Percentiles rank a stretch among this genome's conserved stretches.
Evolutionary conservation across 2,113 vertebrate genomes (phyloP).

Genomic region (Smithornis capensis): DNA sequence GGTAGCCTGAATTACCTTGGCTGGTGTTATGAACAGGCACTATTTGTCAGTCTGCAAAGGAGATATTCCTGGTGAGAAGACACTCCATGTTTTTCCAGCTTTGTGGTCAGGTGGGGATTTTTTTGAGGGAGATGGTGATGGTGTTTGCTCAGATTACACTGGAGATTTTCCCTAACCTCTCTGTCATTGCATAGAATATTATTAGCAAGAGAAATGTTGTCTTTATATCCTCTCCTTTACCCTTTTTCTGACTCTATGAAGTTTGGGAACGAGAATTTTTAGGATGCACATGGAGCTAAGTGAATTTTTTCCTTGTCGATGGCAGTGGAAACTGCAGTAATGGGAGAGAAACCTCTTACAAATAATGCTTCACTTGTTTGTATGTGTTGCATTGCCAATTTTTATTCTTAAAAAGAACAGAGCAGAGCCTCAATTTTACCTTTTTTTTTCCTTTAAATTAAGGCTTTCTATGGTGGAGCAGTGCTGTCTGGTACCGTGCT

Average conservation of each 20-base stretch:
- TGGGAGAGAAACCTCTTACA: background rate
- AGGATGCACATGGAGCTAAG: background rate
- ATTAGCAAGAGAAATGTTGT: background rate
- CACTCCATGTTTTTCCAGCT: background rate
- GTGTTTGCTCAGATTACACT: background rate
- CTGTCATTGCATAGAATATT: background rate
- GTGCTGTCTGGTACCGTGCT: background rate
- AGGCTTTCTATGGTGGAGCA: background rate
- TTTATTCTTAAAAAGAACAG: background rate
- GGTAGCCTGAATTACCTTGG: background rate
- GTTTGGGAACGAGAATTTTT: background rate
- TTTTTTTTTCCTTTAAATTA: background rate
- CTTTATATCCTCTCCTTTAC: background rate
- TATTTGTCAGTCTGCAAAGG: background rate
- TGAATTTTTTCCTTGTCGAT: background rate
- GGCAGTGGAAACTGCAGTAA: background rate
- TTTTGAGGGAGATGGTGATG: background rate
- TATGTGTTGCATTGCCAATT: background rate
- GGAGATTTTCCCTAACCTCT: background rate
- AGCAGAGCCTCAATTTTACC: background rate
- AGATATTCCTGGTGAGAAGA: background rate
- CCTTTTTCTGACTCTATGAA: background rate
- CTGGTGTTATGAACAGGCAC: background rate
- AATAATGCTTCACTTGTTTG: background rate
- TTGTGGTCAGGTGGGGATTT: fast-evolving